phyloP scores from a whole-genome alignment of 1,140 invertebrate species.

The Hirudo medicinalis region DNA sequence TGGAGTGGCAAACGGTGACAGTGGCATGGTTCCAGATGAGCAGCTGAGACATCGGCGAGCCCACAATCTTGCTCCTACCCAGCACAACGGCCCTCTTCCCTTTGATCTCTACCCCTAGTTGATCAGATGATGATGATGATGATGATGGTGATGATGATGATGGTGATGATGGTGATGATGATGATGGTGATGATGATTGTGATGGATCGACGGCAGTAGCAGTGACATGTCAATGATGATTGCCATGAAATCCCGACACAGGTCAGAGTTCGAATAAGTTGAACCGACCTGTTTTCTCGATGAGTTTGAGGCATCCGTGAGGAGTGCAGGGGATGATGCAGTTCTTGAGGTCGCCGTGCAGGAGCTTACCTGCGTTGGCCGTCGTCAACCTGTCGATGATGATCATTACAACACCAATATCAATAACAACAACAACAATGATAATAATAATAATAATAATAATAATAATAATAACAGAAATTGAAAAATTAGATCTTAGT shows the following conservation, averaged over 20 bases:
- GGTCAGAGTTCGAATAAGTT: not conserved
- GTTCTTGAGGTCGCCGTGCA: conserved; percentile 56
- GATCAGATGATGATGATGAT: not conserved
- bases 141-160: too few species aligned
- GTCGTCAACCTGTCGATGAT: not conserved
- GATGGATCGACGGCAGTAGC: too few species aligned
- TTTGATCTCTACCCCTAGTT: conserved; percentile 56
- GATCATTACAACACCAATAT: conserved; percentile 45
- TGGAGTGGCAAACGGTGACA: conserved; percentile 90
- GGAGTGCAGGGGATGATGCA: conserved; percentile 87
- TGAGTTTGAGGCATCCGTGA: conserved; percentile 78
- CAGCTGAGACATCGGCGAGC: conserved; percentile 81
- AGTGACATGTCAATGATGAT: too few species aligned
- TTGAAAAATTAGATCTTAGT: not conserved
- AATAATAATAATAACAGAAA: not conserved
- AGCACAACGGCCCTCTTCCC: conserved; percentile 83
- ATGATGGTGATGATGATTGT: too few species aligned
- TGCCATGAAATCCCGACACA: not conserved
- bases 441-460: not conserved
- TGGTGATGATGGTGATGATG: too few species aligned
- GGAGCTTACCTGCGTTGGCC: conserved; percentile 67
- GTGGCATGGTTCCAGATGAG: conserved; percentile 93
- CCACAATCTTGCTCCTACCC: conserved; percentile 93
- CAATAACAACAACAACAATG: not conserved
- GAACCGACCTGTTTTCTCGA: conserved; percentile 51